Evolutionary conservation across 2,888 invertebrate species (phyloP).

Genomic region (Fragum sueziense): DNA sequence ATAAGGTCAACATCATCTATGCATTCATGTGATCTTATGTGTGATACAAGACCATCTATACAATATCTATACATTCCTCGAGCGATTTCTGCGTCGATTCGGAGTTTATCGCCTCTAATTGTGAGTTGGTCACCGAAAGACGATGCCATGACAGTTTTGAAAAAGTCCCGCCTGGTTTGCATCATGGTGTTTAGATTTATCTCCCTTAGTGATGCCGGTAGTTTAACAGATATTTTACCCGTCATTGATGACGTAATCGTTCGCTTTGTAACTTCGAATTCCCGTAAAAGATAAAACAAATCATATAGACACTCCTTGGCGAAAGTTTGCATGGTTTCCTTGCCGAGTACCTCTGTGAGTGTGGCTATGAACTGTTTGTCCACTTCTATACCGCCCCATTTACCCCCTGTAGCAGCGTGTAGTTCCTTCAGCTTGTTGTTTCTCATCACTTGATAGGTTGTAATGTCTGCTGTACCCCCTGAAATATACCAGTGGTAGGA

Average conservation of each 20-base stretch:
- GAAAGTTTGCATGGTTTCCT: slow-evolving; percentile 40
- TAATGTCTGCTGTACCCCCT: slow-evolving; percentile 60
- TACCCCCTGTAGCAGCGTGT: slow-evolving; percentile 42
- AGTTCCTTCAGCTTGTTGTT: slow-evolving; percentile 48
- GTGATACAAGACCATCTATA: slow-evolving; percentile 21
- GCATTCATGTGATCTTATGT: slow-evolving; percentile 21
- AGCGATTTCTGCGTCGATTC: slow-evolving; percentile 28
- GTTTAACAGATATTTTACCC: slow-evolving; percentile 36
- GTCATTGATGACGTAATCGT: slow-evolving; percentile 23
- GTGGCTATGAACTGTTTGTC: slow-evolving; percentile 20
- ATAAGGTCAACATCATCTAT: slow-evolving; percentile 24
- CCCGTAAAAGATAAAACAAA: slow-evolving; percentile 45
- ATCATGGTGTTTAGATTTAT: slow-evolving; percentile 22
- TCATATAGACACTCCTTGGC: slow-evolving; percentile 37
- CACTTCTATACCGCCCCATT: slow-evolving; percentile 15
- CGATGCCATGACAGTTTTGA: slow-evolving; percentile 27
- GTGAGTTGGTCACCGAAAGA: not conserved
- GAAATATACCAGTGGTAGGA: not conserved
- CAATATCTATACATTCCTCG: slow-evolving; percentile 30
- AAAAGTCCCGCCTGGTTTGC: slow-evolving; percentile 17
- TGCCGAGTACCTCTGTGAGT: slow-evolving; percentile 35
- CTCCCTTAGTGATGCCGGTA: slow-evolving; percentile 22
- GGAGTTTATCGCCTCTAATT: slow-evolving; percentile 32
- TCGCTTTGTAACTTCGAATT: slow-evolving; percentile 55
- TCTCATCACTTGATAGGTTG: slow-evolving; percentile 38